Base-by-base conservation (phyloP, 2,888 invertebrate genomes). In the Chrysodeixis includens region DNA sequence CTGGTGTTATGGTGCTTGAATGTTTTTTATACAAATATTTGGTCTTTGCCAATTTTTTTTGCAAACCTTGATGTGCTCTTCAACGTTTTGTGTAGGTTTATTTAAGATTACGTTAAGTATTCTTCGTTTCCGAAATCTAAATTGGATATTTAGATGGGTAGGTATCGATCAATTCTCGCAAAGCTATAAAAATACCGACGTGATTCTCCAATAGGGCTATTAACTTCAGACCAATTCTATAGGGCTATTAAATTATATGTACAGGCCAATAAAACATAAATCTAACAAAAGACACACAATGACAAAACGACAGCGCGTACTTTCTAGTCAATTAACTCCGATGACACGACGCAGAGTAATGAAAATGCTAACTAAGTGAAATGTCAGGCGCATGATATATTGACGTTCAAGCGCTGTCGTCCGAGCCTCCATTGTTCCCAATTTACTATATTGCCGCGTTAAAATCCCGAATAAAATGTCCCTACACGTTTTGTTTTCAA, bases 351-450 rank as follows among this genome's bases (percentile, higher is more conserved):
- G 35, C 69, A 46, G 65, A 68, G 69, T 83, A 82, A 85, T 83
- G 83, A 86, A 87, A 86, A 86, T 85, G 84, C 82, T 83, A 83
- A 88, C 85, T 84, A 87, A 86, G 85, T 86, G 85, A 86, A 76
- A 84, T 84, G 89, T 86, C 88, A 83, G 62, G 76, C 74, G 66
- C 78, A 84, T 88, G 87, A 88, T 86, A 84, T 85, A 88, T 86
- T 88, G 87, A 86, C 85, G 83, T 83, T 79, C 76, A 81, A 74
- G 70, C 66, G 67, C 64, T 70, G 78, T 76, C 72, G 44, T 66
- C 67, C 20, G 44, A 54, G 62, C 62, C 30, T 71, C 64, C 69
- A 76, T 78, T 79, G 70, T 81, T 73, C 71, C 69, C 62, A 77
- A 78, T 83, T 76, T 71, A 82, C 68, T 72, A 71, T 55, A 60